Evolutionary conservation across 2,113 vertebrate genomes (phyloP), one percentile per base, ranked within the genome.

Genomic region (Sinocyclocheilus maitianheensis): DNA sequence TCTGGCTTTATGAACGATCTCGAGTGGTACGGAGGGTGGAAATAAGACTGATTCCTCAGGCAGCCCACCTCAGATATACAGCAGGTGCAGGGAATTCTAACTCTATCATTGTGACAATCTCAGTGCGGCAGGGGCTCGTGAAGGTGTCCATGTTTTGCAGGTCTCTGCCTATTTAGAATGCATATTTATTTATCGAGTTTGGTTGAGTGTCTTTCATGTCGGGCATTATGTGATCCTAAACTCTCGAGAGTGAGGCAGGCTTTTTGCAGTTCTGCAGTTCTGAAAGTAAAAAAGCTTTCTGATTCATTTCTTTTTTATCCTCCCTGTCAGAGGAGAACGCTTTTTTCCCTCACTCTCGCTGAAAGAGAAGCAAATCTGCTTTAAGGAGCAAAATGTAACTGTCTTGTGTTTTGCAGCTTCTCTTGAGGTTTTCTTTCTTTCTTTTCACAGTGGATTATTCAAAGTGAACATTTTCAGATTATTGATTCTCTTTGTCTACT

Each of bases 201-300:
- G 78, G 81, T 84, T 84, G 87, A 89, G 87, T 87, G 86, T 80
- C 81, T 91, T 90, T 90, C 72, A 86, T 90, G 86, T 87, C 40
- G 53, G 63, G 82, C 67, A 81, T 84, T 88, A 84, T 87, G 76
- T 85, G 86, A 86, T 86, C 87, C 83, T 63, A 51, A 24, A 86
- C 72, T 51, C 83, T 74, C 77, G 1, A 81, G 80, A 85, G 85
- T 79, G 76, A 89, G 58, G 77, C 85, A 87, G 58, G 77, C 81
- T 37, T 71, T 80, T 65, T 71, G 58, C 79, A 34, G 81, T 58
- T 60, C 81, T 86, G 77, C 84, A 69, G 26, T 84, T 81, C 80
- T 83, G 26, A 67, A 46, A 78, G 78, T 69, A 72, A 48, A 86
- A 77, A 74, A 85, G 48, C 22, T 24, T 67, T 85, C 20, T 84